Evolutionary conservation across 2,113 vertebrate species (phyloP), one percentile per base, ranked within the genome.

Genomic region (Todiramphus saurophagus): DNA sequence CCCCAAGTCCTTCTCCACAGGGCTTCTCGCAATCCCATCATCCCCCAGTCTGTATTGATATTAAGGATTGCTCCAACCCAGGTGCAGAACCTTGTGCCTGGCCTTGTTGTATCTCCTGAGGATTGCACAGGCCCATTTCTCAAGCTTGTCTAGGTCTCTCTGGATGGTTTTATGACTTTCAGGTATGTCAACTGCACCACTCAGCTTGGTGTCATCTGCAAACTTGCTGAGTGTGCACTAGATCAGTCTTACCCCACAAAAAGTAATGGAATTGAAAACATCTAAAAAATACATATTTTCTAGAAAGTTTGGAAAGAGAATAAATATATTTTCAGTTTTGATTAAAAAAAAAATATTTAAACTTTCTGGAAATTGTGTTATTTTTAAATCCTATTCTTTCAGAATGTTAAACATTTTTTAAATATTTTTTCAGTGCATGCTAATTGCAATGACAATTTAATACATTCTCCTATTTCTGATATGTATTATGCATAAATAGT

Each of bases 291-390:
- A 37, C 2, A 5, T 14, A 48, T 58, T 13, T 20, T 16, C 35
- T 44, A 24, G 16, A 82, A 58, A 8, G 43, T 55, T 56, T 60
- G 56, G 33, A 67, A 44, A 62, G 9, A 63, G 70, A 86, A 70
- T 0, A 25, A 55, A 7, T 16, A 30, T 5, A 0, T 17, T 81
- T 66, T 84, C 3, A 17, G 19, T 18, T 44, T 50, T 5, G 2
- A 66, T 83, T 5, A 46, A 24, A 33, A 48, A 33, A 48, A 25
- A 70, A 58, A 53, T 8, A 28, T 46, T 75, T 28, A 72, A 77
- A 8, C 5, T 60, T 37, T 43, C 15, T 33, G 7, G 11, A 43
- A 66, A 73, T 43, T 5, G 0, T 10, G 3, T 30, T 21, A 31
- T 15, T 68, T 77, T 60, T 2, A 64, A 24, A 2, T 43, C 69